phyloP scores from a whole-genome alignment of 2,113 vertebrate genomes.

The Hystrix brachyura region DNA sequence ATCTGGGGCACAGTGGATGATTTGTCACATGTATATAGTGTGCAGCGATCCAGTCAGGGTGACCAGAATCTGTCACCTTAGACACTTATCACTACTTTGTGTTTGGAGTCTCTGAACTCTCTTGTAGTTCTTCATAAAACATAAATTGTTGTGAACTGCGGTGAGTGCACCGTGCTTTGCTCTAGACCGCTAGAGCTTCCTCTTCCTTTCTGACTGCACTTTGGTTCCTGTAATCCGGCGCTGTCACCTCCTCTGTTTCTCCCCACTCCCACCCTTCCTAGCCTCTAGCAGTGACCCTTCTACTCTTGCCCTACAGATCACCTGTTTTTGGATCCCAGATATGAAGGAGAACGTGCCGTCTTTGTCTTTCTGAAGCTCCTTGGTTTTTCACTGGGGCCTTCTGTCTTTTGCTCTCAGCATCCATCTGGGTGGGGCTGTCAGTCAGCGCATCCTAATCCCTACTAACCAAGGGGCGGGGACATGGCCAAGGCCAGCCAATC shows the following conservation, averaged over 20 bases:
- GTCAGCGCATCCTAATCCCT: neutral
- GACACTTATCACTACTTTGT: neutral
- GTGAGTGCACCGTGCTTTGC: neutral
- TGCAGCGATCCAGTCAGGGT: neutral
- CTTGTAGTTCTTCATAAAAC: neutral
- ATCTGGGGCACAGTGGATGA: neutral
- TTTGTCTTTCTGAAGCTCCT: neutral
- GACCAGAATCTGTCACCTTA: too few species aligned
- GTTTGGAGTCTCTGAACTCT: too few species aligned
- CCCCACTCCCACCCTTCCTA: neutral
- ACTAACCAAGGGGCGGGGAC: too few species aligned
- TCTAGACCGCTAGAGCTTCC: too few species aligned
- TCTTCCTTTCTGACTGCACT: neutral
- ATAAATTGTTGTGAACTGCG: neutral
- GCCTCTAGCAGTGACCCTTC: too few species aligned
- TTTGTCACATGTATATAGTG: too few species aligned
- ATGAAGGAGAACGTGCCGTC: too few species aligned
- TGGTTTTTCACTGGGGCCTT: neutral
- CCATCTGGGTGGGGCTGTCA: rapidly evolving
- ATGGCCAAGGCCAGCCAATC: neutral
- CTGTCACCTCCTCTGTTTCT: neutral
- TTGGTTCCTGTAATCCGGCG: neutral
- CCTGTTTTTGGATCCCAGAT: neutral
- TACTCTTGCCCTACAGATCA: neutral
- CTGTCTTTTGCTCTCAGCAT: neutral